Conservation (phyloP, 2,113 vertebrate species). For the Orycteropus afer region DNA sequence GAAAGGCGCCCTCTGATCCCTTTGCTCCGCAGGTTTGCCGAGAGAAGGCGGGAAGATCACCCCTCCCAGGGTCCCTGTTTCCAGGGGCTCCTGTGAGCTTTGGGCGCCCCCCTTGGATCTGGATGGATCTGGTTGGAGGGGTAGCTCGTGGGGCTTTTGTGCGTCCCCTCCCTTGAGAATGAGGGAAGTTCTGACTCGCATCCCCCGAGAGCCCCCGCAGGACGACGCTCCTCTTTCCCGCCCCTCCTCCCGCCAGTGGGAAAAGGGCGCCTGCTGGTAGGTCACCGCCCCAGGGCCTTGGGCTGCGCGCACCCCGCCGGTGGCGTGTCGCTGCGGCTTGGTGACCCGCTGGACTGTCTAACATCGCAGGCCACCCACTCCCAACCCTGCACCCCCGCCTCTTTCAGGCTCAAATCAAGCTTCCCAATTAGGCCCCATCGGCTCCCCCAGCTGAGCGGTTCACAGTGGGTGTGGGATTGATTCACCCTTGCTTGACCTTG, state of each 20-base stretch:
- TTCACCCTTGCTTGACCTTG: not conserved
- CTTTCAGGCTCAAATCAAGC: not conserved
- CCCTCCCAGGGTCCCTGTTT: not conserved
- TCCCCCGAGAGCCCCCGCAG: not conserved
- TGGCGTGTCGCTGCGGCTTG: slow-evolving; percentile 30
- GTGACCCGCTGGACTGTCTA: no score
- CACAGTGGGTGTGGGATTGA: not conserved
- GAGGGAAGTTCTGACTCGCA: not conserved
- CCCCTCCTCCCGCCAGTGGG: no score
- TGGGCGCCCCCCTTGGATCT: rapidly evolving
- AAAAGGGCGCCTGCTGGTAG: not conserved
- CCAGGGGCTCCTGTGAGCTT: not conserved
- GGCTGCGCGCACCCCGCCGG: not conserved
- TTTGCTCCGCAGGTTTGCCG: not conserved
- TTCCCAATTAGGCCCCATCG: slow-evolving; percentile 48
- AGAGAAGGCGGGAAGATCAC: not conserved
- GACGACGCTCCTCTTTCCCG: not conserved
- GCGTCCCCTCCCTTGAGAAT: not conserved
- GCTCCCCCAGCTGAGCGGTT: slow-evolving; percentile 36
- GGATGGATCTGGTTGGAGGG: rapidly evolving
- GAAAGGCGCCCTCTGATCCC: not conserved
- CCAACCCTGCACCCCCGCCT: not conserved
- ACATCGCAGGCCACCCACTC: not conserved
- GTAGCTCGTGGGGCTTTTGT: not conserved
- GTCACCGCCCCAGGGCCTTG: not conserved